Conservation (phyloP, 1,140 invertebrate genomes). For the Cherax destructor region DNA sequence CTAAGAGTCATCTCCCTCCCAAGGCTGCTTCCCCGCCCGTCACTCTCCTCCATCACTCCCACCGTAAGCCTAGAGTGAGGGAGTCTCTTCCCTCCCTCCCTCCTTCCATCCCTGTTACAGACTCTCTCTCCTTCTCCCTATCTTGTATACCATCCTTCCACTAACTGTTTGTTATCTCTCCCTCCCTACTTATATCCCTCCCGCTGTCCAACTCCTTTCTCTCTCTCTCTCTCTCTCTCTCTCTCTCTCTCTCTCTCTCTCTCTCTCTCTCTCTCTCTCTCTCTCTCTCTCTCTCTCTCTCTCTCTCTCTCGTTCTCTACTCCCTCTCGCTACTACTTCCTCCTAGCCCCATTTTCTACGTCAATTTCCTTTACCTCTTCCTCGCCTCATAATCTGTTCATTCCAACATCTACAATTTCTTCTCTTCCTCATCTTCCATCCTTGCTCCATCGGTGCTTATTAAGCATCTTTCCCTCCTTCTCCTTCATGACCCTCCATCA, state of each 20-base stretch:
- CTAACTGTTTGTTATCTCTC: neutral
- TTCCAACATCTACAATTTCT: neutral
- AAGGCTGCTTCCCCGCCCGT: neutral
- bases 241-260: neutral
- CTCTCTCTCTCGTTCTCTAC: neutral
- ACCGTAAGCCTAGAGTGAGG: neutral
- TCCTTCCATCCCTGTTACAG: neutral
- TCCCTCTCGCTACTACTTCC: neutral
- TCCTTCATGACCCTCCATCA: neutral
- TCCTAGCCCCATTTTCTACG: neutral
- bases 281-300: neutral
- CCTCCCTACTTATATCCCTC: neutral
- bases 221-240: neutral
- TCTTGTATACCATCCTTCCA: neutral
- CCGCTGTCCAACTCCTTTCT: neutral
- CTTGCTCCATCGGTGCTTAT: neutral
- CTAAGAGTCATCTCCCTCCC: neutral
- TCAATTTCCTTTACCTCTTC: neutral
- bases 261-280: neutral
- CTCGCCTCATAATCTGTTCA: neutral
- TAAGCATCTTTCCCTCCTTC: neutral
- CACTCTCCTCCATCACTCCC: conserved; percentile 10
- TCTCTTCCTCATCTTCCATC: neutral
- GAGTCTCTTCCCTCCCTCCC: neutral
- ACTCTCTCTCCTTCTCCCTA: neutral